phyloP scores from a whole-genome alignment of 2,797 vertebrate species.

The Bufotes viridis region DNA sequence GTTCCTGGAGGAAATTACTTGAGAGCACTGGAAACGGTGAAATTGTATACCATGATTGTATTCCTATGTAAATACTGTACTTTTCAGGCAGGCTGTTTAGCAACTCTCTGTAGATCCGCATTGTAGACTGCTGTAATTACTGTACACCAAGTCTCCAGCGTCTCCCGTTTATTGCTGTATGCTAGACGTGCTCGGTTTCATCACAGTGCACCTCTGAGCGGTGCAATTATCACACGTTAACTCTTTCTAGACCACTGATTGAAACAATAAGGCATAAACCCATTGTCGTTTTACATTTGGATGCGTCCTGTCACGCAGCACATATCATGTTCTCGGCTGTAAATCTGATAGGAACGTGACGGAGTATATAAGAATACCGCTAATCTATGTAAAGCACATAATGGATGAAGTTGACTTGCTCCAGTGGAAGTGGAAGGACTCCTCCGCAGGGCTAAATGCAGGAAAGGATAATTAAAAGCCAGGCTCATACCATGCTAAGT shows the following conservation, averaged over 20 bases:
- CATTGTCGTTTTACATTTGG: neutral
- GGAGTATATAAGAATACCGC: neutral
- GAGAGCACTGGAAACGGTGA: neutral
- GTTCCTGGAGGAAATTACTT: slow-evolving; percentile 4
- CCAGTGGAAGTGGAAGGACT: neutral
- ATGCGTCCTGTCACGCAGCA: neutral
- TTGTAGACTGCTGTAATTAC: slow-evolving; percentile 41
- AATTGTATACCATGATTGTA: neutral
- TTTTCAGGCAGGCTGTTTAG: slow-evolving; percentile 16
- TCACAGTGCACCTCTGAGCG: slow-evolving; percentile 19
- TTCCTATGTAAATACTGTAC: neutral
- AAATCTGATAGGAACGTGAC: neutral
- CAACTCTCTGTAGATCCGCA: slow-evolving; percentile 18
- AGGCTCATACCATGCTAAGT: neutral
- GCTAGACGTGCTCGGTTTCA: slow-evolving; percentile 30
- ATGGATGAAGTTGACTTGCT: neutral
- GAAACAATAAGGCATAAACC: neutral
- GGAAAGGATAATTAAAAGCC: neutral
- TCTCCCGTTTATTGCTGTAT: slow-evolving; percentile 26
- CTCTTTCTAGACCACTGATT: neutral
- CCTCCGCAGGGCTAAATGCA: neutral
- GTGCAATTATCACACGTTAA: slow-evolving; percentile 21
- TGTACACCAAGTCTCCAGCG: slow-evolving; percentile 24
- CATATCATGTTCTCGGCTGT: neutral
- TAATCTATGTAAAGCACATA: neutral